Evolutionary conservation across 2,888 invertebrate genomes (phyloP), one percentile per base, ranked within the genome.

Genomic region (Gortyna flavago): DNA sequence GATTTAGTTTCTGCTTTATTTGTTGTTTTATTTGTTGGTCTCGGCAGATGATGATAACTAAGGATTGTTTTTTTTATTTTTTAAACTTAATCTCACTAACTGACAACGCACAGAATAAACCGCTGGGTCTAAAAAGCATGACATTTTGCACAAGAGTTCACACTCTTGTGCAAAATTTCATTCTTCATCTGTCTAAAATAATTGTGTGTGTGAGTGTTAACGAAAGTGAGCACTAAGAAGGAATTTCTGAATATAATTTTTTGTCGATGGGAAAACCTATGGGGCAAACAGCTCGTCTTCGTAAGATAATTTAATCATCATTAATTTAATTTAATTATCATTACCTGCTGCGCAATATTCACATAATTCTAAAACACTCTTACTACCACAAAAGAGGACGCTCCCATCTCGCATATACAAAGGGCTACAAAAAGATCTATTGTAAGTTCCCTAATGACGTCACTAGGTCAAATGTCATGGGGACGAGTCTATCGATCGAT

Each of bases 391-490:
- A 59, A 29, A 35, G 16, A 35, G 18, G 35, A 32, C 61, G 41
- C 35, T 8, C 57, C 16, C 44, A 75, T 21, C 32, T 54, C 54
- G 5, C 4, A 3, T 72, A 25, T 18, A 61, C 75, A 81, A 75
- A 51, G 64, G 29, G 13, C 6, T 76, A 59, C 59, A 76, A 38
- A 75, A 18, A 29, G 48, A 35, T 48, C 29, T 48, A 67, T 44
- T 79, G n/a, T 64, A 67, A 78, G 18, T 68, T 54, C 35, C 11
- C 38, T 44, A 29, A 68, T 83, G 79, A 69, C 38, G 68, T 65
- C 68, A 79, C 29, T 32, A 51, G 59, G 54, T 66, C 51, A 72
- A 72, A 83, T 72, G 83, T 78, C 79, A 78, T 38, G 78, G 62
- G 29, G 25, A 72, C 78, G 16, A 68, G 32, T 59, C 57, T 44